Evolutionary conservation across 1,140 invertebrate species (phyloP).

Genomic region (Linepithema humile): DNA sequence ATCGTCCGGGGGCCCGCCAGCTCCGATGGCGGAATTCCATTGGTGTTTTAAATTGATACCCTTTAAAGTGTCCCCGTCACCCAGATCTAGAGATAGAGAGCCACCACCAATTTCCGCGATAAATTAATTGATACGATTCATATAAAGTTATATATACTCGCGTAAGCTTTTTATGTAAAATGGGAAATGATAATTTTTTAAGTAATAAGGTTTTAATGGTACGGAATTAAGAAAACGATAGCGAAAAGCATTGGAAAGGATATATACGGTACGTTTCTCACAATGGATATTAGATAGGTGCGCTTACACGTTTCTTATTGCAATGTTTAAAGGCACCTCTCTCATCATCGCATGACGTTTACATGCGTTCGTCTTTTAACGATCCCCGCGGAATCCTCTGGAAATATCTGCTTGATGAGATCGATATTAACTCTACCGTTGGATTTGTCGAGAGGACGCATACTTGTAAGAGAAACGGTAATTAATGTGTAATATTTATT

Average conservation of each 20-base stretch:
- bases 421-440: neutral
- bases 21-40: neutral
- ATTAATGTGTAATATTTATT: neutral
- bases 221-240: neutral
- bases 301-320: conserved; percentile 11
- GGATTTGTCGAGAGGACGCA: neutral
- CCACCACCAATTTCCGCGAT: neutral
- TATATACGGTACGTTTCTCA: neutral
- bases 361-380: conserved; percentile 13
- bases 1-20: neutral
- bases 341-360: conserved; percentile 9
- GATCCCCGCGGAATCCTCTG: neutral
- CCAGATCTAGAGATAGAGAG: neutral
- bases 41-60: neutral
- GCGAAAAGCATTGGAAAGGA: neutral
- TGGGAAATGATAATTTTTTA: neutral
- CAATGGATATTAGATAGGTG: neutral
- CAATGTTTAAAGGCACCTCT: neutral
- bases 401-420: neutral
- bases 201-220: neutral
- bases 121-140: neutral
- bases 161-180: neutral
- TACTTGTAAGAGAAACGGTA: neutral
- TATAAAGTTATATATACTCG: neutral
- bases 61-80: neutral